Evolutionary conservation across 1,140 invertebrate species (phyloP).

Genomic region (Listronotus oregonensis): DNA sequence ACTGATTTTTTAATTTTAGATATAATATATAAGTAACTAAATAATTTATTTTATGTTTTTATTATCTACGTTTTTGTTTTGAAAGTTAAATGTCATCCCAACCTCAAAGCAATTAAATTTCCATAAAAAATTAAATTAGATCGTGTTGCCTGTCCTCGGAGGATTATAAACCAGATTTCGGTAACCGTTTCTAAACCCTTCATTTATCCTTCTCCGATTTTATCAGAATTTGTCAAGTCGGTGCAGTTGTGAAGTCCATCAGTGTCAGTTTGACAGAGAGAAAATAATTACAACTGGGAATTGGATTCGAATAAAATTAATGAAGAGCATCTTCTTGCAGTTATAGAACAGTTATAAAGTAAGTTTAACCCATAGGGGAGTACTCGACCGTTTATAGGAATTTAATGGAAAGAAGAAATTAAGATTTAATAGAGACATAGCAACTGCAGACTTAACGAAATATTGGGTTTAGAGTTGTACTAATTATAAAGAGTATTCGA

Average conservation of each 20-base stretch:
- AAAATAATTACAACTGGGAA: slow-evolving; percentile 45
- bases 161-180: slow-evolving; percentile 8
- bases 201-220: slow-evolving; percentile 32
- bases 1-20: no score
- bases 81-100: no score
- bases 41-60: no score
- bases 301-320: slow-evolving; percentile 39
- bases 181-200: slow-evolving; percentile 25
- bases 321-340: slow-evolving; percentile 35
- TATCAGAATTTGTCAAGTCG: slow-evolving; percentile 40
- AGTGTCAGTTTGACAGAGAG: slow-evolving; percentile 41
- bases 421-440: no score
- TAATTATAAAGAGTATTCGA: no score
- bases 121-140: no score
- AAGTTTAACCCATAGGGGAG: neutral
- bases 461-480: no score
- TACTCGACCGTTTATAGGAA: neutral
- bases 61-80: no score
- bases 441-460: no score
- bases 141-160: neutral
- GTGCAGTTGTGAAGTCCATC: slow-evolving; percentile 36
- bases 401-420: neutral
- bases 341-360: slow-evolving; percentile 11
- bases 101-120: no score
- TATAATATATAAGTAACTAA: no score